Evolutionary conservation across 92 coral and sea anemone species (phyloP).

Genomic region (Porites rus): DNA sequence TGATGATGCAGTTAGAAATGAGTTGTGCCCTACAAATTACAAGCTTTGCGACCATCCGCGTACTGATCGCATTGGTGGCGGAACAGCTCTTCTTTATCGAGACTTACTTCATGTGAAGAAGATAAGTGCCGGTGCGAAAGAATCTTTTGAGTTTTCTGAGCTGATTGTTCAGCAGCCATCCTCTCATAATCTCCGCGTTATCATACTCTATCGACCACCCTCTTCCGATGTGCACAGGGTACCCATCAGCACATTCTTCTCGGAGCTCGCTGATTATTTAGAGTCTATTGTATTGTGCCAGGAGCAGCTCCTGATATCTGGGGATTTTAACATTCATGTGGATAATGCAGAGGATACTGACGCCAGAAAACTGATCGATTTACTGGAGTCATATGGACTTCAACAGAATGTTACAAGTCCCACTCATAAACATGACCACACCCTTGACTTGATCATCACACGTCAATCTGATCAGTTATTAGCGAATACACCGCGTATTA

Average conservation of each 20-base stretch:
- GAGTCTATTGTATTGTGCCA: conserved; percentile 38
- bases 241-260: conserved; percentile 14
- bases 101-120: not conserved
- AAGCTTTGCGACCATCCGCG: conserved; percentile 23
- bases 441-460: conserved; percentile 3
- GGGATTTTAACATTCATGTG: conserved; percentile 36
- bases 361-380: not conserved
- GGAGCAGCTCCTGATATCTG: conserved; percentile 33
- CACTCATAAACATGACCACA: not conserved
- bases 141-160: conserved; percentile 51
- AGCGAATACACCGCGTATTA: not conserved
- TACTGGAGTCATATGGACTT: conserved; percentile 13
- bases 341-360: conserved; percentile 1
- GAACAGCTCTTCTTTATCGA: conserved; percentile 5
- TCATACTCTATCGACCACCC: conserved; percentile 49
- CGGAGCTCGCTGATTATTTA: conserved; percentile 20
- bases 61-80: conserved; percentile 23
- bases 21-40: conserved; percentile 30
- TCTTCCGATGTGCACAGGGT: conserved; percentile 50
- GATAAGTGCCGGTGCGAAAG: conserved; percentile 23
- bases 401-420: not conserved
- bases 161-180: not conserved
- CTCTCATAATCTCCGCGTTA: conserved; percentile 13
- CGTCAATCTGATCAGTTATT: not conserved
- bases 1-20: too few species aligned